These are phyloP conservation scores for Albula goreensis DNA, from an alignment of 2,113 vertebrate genomes.

Conservation along the genomic window DNA sequence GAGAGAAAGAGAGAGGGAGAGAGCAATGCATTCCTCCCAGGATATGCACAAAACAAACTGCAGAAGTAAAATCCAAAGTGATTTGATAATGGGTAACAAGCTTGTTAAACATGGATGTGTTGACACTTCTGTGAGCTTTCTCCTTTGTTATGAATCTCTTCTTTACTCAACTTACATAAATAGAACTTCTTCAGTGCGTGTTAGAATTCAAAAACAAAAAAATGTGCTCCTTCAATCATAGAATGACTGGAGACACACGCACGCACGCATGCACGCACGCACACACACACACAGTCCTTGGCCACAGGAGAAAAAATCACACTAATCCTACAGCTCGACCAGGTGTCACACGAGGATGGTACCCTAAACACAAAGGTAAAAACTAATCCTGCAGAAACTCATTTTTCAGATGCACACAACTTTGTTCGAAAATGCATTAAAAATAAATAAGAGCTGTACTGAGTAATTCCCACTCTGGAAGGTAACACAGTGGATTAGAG, in stretches of 20 bases:
- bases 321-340: background rate
- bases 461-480: no score
- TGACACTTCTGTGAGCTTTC: background rate
- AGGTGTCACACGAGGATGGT: background rate
- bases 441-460: no score
- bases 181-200: no score
- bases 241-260: no score
- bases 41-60: background rate
- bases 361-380: background rate
- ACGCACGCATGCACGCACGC: no score
- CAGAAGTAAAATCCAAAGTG: conserved; percentile 1
- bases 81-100: background rate
- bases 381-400: background rate
- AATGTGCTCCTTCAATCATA: no score
- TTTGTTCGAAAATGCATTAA: no score
- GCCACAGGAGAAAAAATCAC: background rate
- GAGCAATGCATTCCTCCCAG: background rate
- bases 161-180: background rate
- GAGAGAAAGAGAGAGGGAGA: background rate
- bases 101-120: background rate
- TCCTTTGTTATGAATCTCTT: background rate
- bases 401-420: background rate
- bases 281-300: background rate
- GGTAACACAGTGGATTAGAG: no score
- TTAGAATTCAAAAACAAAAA: background rate